These are phyloP conservation scores for Spongilla lacustris DNA, from an alignment of 37 sponge, comb jelly and placozoan genomes.

Conservation along the genomic window DNA sequence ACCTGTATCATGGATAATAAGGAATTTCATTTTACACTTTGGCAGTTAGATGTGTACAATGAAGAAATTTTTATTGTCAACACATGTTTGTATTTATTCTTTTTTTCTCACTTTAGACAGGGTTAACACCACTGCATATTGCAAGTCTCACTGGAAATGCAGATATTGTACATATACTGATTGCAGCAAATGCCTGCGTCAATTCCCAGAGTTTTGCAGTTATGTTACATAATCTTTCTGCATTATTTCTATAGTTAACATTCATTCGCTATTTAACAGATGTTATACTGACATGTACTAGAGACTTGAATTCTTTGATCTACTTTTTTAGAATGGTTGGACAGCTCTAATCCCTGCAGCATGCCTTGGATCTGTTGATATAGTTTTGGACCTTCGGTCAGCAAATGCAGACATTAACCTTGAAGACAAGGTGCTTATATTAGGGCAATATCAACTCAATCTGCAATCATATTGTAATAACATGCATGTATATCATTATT, in stretches of 20 bases:
- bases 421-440: neutral
- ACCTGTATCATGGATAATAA: no score
- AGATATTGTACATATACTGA: neutral
- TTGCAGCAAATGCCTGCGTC: neutral
- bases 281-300: no score
- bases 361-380: neutral
- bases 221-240: no score
- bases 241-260: no score
- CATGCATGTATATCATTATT: neutral
- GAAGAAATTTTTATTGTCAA: no score
- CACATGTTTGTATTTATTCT: no score
- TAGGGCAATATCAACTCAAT: neutral
- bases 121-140: neutral
- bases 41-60: no score
- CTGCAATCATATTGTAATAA: neutral
- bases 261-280: no score
- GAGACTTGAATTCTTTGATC: no score
- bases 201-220: neutral
- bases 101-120: neutral
- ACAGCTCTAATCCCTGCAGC: neutral
- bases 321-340: neutral
- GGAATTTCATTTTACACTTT: no score
- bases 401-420: neutral
- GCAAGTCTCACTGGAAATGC: neutral
- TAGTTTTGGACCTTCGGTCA: neutral